Base-by-base conservation (phyloP, 2,113 vertebrate species). In the Edolisoma coerulescens region DNA sequence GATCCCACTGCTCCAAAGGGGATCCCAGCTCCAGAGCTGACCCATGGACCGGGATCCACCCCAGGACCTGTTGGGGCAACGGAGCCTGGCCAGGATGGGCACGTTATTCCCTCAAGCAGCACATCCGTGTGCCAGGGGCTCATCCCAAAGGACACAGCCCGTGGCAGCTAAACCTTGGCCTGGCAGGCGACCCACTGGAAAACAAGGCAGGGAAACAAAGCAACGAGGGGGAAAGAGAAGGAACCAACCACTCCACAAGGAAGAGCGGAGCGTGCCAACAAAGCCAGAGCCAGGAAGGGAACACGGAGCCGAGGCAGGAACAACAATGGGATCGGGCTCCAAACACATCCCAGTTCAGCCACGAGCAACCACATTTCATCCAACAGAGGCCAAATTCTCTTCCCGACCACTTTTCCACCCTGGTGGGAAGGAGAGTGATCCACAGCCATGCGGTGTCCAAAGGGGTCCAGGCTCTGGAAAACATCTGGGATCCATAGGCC, bases 21-120 rank as follows among this genome's bases (percentile, higher is more conserved):
- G 44, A 68, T n/a, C 54, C 87, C 24, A 13, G 22, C 71, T 44
- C 89, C 3, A 1, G 75, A 37, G 37, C 42, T 23, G 64, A 16
- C 5, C 33, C 50, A 1, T 0, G 4, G 49, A 21, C 11, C 0
- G 0, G 14, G 50, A 27, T 35, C 59, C 57, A 10, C 9, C 49
- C 60, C 39, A 5, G 47, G 56, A 53, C 4, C 3, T 0, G 16
- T 3, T 4, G 49, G 45, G 2, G 2, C 33, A 33, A 67, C 0
- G 2, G 17, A 64, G 64, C 68, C n/a, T 22, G 0, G 0, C 32
- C 2, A 10, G 24, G 84, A 53, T 1, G 49, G 47, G 20, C 10
- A 3, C 1, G 0, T 8, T 14, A 47, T 20, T 47, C 16, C 81
- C 41, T 15, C 4, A 4, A 24, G 30, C 16, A 6, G 33, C 13